Base-by-base conservation (phyloP, 2,888 invertebrate genomes). In the Exephanes ischioxanthus region DNA sequence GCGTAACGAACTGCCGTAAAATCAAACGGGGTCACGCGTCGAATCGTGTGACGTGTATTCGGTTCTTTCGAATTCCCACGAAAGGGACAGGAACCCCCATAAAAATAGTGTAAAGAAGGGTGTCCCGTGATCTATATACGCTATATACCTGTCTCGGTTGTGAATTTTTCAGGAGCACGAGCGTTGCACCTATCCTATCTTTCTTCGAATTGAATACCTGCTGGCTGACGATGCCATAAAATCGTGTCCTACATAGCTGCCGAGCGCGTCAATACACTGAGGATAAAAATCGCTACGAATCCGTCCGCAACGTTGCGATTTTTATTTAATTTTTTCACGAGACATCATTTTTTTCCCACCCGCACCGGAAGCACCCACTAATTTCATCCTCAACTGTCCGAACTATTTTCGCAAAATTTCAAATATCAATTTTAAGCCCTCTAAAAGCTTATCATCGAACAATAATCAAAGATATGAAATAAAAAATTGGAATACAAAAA, bases 31-130 rank as follows among this genome's bases (percentile, higher is more conserved):
- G 79, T 83, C 73, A 83, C 79, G 83, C 26, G 37, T 73, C 41
- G 41, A 88, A 89, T 87, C 72, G 51, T 61, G 58, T 48, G 66
- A 75, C 81, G 84, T 53, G 61, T 71, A 75, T 66, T 83, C 83
- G 87, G 48, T 78, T 87, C 82, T 86, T 82, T 86, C 85, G 11
- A 55, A 84, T 84, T 84, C 80, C 76, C 84, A 84, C 84, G 84
- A 77, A 80, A 76, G 51, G 71, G 67, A 61, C 30, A 5, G 68
- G 58, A 71, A 80, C 73, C 87, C 77, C 61, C 61, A 51, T 45
- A 63, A 76, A 75, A 79, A 79, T 51, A 22, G 70, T 53, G 68
- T 71, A 51, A 41, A 45, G 55, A 37, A 26, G 37, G 45, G 19
- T 61, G 66, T 41, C 51, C 33, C 70, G 78, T 37, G 67, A 19